Evolutionary conservation across 2,888 invertebrate genomes (phyloP).

Genomic region (Eupithecia insigniata): DNA sequence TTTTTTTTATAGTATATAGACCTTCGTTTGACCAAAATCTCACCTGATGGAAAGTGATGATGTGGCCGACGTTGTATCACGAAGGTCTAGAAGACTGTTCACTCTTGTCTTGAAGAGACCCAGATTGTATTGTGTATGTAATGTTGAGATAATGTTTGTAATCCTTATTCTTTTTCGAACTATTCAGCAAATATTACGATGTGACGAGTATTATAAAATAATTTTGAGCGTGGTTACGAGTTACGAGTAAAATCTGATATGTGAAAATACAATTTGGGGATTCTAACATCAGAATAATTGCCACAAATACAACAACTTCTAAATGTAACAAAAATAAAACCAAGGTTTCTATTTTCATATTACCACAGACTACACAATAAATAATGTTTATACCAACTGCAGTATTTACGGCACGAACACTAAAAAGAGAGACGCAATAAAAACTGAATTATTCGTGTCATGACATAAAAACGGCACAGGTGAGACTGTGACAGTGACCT

Average conservation of each 20-base stretch:
- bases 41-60: too few species aligned
- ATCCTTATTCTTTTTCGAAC: too few species aligned
- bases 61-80: too few species aligned
- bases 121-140: too few species aligned
- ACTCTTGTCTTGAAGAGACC: too few species aligned
- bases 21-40: too few species aligned
- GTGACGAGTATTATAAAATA: not conserved
- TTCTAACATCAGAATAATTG: not conserved
- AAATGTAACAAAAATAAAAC: constrained; percentile 9
- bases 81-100: too few species aligned
- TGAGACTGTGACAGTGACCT: constrained; percentile 45
- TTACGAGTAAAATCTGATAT: constrained; percentile 1
- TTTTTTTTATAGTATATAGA: too few species aligned
- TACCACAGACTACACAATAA: constrained; percentile 8
- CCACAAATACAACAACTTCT: not conserved
- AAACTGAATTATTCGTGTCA: constrained; percentile 31
- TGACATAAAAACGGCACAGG: constrained; percentile 37
- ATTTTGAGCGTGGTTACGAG: not conserved
- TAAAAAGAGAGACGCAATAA: constrained; percentile 19
- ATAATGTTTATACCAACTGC: constrained; percentile 26
- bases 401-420: constrained; percentile 28
- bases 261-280: not conserved
- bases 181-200: not conserved
- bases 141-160: too few species aligned
- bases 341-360: not conserved